phyloP scores from a whole-genome alignment of 2,888 invertebrate genomes.

The Zele albiditarsus region DNA sequence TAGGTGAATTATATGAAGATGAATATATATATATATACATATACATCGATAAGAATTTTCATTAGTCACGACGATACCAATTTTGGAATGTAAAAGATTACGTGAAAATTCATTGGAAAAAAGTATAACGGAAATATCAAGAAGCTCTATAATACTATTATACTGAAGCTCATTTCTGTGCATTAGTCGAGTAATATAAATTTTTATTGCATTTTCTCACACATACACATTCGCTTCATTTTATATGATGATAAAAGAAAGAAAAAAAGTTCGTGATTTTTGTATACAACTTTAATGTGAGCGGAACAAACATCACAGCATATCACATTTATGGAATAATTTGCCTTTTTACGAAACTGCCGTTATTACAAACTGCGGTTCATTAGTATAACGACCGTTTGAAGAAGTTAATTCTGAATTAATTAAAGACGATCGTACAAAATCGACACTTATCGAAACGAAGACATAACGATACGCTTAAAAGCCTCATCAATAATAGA shows the following conservation, averaged over 20 bases:
- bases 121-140: background rate
- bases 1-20: background rate
- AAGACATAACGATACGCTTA: slow-evolving; percentile 31
- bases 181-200: background rate
- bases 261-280: background rate
- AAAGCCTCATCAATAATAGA: slow-evolving; percentile 12
- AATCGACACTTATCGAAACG: slow-evolving; percentile 19
- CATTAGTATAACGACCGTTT: background rate
- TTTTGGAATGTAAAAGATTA: background rate
- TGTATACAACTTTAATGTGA: background rate
- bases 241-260: background rate
- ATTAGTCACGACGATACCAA: background rate
- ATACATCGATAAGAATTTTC: background rate
- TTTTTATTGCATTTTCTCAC: background rate
- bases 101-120: background rate
- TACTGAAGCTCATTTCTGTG: background rate
- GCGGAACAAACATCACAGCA: slow-evolving; percentile 31
- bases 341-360: slow-evolving; percentile 12
- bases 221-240: background rate
- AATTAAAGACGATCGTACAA: slow-evolving; percentile 2
- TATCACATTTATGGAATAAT: slow-evolving; percentile 28
- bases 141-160: background rate
- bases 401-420: background rate
- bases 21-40: background rate
- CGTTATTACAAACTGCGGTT: background rate